phyloP scores from a whole-genome alignment of 2,888 invertebrate species.

The Gandaritis pyraliata region DNA sequence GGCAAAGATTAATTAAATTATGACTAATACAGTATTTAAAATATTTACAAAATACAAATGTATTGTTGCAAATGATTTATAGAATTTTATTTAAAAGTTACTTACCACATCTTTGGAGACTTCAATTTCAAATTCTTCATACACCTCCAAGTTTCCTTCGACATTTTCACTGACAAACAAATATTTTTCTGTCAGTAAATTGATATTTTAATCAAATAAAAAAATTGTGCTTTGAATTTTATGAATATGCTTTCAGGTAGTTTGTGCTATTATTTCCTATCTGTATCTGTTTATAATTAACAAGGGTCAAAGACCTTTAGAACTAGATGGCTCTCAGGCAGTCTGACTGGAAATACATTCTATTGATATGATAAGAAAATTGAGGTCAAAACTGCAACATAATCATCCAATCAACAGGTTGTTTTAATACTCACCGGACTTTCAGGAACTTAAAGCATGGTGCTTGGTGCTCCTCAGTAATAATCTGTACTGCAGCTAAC shows the following conservation, averaged over 20 bases:
- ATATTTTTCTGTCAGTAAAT: slow-evolving; percentile 9
- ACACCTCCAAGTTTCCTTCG: slow-evolving; percentile 80
- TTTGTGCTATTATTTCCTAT: too few species aligned
- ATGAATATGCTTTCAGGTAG: too few species aligned
- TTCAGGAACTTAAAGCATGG: slow-evolving; percentile 78
- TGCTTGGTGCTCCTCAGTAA: slow-evolving; percentile 65
- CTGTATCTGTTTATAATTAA: too few species aligned
- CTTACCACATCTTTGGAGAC: slow-evolving; percentile 75
- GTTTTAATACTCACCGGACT: slow-evolving; percentile 70
- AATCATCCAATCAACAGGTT: slow-evolving; percentile 19
- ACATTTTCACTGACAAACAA: slow-evolving; percentile 68
- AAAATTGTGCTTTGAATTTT: too few species aligned
- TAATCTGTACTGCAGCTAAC: slow-evolving; percentile 76
- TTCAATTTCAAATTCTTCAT: slow-evolving; percentile 80
- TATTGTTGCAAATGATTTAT: too few species aligned
- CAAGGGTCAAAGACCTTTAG: neutral
- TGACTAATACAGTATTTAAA: too few species aligned
- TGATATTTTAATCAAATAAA: neutral
- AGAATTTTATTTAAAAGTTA: too few species aligned
- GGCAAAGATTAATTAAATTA: too few species aligned
- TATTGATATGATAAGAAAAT: slow-evolving; percentile 18
- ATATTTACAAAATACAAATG: too few species aligned
- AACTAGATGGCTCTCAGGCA: neutral
- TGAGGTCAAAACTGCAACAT: slow-evolving; percentile 8
- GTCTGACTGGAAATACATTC: slow-evolving; percentile 1